Percentiles rank a stretch among this genome's conserved stretches.
Evolutionary conservation across 2,797 vertebrate species (phyloP).

Genomic region (Enteromius trimaculatus): DNA sequence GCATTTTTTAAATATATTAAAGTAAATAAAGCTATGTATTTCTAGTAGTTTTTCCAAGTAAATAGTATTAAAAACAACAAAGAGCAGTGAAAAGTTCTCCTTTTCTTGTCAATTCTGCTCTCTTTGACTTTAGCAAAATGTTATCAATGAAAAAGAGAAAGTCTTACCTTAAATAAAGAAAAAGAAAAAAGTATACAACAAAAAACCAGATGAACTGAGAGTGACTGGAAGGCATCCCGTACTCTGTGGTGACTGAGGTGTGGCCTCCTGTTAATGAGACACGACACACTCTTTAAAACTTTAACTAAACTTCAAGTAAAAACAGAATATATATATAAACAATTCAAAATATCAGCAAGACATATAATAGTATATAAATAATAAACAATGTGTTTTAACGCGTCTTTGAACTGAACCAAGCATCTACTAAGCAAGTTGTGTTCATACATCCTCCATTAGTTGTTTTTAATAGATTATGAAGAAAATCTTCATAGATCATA

Average conservation of each 20-base stretch:
- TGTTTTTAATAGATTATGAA: not conserved
- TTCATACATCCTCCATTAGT: not conserved
- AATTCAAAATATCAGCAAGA: not conserved
- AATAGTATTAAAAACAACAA: not conserved
- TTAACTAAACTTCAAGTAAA: not conserved
- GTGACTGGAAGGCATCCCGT: slow-evolving; percentile 98
- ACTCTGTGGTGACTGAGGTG: slow-evolving; percentile 85
- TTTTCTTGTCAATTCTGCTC: not conserved
- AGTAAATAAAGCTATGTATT: not conserved
- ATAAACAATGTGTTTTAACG: not conserved
- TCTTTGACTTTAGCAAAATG: not conserved
- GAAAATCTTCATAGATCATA: no score
- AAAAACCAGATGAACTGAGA: slow-evolving; percentile 99
- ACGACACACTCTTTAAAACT: not conserved
- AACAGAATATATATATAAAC: no score
- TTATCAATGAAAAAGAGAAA: not conserved
- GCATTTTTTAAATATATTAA: not conserved
- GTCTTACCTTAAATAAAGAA: slow-evolving; percentile 98
- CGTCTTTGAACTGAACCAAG: not conserved
- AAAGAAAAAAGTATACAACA: slow-evolving; percentile 98
- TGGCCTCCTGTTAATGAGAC: slow-evolving; percentile 85
- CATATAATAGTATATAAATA: no score
- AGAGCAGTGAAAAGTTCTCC: no score
- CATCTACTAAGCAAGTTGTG: not conserved
- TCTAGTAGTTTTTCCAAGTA: not conserved